Evolutionary conservation across 1,140 invertebrate species (phyloP), one percentile per base, ranked within the genome.

Genomic region (Nebria ingens): DNA sequence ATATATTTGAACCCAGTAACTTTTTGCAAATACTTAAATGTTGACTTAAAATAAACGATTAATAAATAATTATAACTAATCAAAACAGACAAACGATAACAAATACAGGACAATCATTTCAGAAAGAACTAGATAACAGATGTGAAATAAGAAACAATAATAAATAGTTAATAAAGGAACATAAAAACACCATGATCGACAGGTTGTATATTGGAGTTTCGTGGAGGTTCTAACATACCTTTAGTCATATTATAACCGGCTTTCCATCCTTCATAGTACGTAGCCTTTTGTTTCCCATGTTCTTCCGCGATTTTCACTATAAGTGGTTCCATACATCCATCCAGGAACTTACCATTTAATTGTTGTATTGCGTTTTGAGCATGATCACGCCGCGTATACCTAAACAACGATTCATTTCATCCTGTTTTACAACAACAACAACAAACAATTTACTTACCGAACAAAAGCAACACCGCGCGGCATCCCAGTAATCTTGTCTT

Each of bases 391-490:
- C 85, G 87, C 64, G 89, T 86, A 68, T 79, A 89, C 67, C 87
- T 89, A 57, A 61, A 56, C 53, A 57, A 45, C 22, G 55, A 52
- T 52, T 29, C 53, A 22, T 19, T 1, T 52, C 34, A 42, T 52
- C 52, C 21, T 38, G 15, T n/a, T 42, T 21, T 52, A 51, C 15
- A 34, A 49, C n/a, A 54, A 52, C 13, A 17, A 58, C 21, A 15
- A 19, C 42, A 45, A 29, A 52, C 21, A 54, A 56, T 59, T 56
- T 34, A 70, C 67, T 77, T 73, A 92, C 88, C 89, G 84, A n/a
- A 95, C 88, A 77, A 95, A 96, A 1, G 91, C 92, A 42, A 94
- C 89, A 21, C 91, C 89, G 64, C 90, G 73, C 3, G 91, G 88
- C 60, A 87, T 77, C 21, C 90, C 89, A 38, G 89, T 92, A 22